These are phyloP conservation scores for Triplophysa dalaica DNA, from an alignment of 2,113 vertebrate species.

Conservation along the genomic window DNA sequence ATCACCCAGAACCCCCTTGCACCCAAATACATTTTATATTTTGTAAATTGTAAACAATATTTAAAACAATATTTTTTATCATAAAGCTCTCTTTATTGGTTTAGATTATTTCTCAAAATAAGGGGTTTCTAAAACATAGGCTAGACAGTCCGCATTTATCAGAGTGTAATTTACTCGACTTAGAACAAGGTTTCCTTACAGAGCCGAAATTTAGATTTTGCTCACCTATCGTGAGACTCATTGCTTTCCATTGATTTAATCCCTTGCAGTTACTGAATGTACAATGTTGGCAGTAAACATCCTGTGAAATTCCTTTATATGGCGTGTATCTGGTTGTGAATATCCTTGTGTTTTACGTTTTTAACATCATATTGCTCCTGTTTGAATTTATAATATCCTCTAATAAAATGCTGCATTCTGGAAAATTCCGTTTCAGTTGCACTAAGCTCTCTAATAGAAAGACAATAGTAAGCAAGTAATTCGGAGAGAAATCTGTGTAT, in stretches of 20 bases:
- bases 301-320: slow-evolving; percentile 62
- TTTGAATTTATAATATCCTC: slow-evolving; percentile 73
- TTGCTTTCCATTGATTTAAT: slow-evolving; percentile 53
- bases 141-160: slow-evolving; percentile 5
- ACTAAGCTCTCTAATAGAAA: slow-evolving; percentile 66
- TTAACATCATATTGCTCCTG: slow-evolving; percentile 58
- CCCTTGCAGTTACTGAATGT: slow-evolving; percentile 60
- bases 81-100: neutral
- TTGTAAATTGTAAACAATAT: too few species aligned
- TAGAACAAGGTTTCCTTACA: slow-evolving; percentile 40
- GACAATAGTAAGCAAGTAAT: slow-evolving; percentile 63
- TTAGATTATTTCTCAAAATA: neutral
- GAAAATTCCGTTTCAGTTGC: slow-evolving; percentile 77
- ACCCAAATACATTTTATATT: too few species aligned
- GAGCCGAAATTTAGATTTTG: slow-evolving; percentile 39
- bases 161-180: neutral
- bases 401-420: slow-evolving; percentile 79
- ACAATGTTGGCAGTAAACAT: slow-evolving; percentile 67
- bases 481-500: slow-evolving; percentile 55
- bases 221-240: slow-evolving; percentile 37
- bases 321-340: slow-evolving; percentile 62
- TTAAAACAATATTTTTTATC: too few species aligned
- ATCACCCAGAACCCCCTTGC: too few species aligned
- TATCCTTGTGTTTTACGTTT: slow-evolving; percentile 71
- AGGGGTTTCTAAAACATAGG: slow-evolving; percentile 14